Conservation (phyloP, 2,797 vertebrate species). For the Chiroxiphia lanceolata region DNA sequence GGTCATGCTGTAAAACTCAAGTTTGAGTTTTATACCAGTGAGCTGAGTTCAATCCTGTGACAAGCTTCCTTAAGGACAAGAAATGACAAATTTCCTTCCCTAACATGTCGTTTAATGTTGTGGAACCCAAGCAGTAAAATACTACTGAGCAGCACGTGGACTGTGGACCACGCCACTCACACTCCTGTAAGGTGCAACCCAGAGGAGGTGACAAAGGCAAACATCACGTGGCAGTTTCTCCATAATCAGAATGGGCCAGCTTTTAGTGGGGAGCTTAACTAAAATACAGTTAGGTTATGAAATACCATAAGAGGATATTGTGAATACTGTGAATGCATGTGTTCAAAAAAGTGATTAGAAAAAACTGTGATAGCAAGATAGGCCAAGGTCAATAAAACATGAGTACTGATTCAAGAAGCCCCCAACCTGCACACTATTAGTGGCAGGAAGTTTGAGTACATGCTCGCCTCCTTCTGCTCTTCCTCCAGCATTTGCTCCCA, state of each 20-base stretch:
- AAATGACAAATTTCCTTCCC: not conserved
- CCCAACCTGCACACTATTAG: not conserved
- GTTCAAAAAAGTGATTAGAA: not conserved
- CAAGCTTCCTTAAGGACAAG: not conserved
- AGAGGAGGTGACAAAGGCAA: not conserved
- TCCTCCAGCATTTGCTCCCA: not conserved
- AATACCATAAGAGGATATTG: not conserved
- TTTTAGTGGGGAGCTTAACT: not conserved
- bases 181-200: not conserved
- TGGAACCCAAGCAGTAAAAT: not conserved
- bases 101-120: not conserved
- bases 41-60: not conserved
- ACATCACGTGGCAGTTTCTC: not conserved
- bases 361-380: not conserved
- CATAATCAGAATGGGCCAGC: not conserved
- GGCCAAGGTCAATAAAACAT: not conserved
- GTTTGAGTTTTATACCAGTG: not conserved
- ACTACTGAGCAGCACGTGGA: not conserved
- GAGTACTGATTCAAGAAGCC: not conserved
- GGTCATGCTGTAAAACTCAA: slow-evolving; percentile 7
- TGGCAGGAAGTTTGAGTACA: not conserved
- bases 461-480: not conserved
- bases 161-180: not conserved
- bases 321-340: not conserved
- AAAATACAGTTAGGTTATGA: not conserved